Conservation (phyloP, 2,888 invertebrate genomes). For the Alloscopus bannaensis region DNA sequence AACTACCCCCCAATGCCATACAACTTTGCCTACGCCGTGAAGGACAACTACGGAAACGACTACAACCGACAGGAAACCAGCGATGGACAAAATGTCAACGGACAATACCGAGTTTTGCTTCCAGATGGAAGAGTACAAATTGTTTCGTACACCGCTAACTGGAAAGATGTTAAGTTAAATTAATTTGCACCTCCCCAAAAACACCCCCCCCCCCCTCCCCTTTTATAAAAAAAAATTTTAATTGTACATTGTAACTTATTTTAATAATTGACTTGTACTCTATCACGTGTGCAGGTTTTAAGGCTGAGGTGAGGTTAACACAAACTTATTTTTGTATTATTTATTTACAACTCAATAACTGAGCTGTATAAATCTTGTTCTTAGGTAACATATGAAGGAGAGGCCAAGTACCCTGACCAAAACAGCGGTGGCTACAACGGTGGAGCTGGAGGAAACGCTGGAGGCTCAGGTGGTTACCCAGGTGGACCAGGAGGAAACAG, state of each 20-base stretch:
- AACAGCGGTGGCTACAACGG: slow-evolving; percentile 33
- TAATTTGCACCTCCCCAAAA: too few species aligned
- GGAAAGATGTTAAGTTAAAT: slow-evolving; percentile 72
- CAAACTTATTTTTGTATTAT: too few species aligned
- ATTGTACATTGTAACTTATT: too few species aligned
- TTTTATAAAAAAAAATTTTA: too few species aligned
- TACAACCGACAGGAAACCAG: slow-evolving; percentile 71
- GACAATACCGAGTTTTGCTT: slow-evolving; percentile 70
- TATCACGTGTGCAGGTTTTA: too few species aligned
- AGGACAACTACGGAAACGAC: slow-evolving; percentile 72
- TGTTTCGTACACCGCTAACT: slow-evolving; percentile 72
- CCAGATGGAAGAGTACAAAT: slow-evolving; percentile 70
- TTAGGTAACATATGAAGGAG: slow-evolving; percentile 71
- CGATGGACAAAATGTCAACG: slow-evolving; percentile 70
- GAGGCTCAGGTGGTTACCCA: slow-evolving; percentile 19
- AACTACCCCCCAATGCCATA: slow-evolving; percentile 70
- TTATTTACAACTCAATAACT: too few species aligned
- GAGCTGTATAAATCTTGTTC: too few species aligned
- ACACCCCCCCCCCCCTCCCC: too few species aligned
- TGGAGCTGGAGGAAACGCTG: slow-evolving; percentile 29
- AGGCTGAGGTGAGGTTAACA: too few species aligned
- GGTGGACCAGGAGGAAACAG: slow-evolving; percentile 4
- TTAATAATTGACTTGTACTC: too few species aligned
- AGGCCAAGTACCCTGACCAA: slow-evolving; percentile 68
- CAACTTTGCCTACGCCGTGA: slow-evolving; percentile 72